Evolutionary conservation across 2,888 invertebrate species (phyloP), one percentile per base, ranked within the genome.

Genomic region (Sicus ferrugineus): DNA sequence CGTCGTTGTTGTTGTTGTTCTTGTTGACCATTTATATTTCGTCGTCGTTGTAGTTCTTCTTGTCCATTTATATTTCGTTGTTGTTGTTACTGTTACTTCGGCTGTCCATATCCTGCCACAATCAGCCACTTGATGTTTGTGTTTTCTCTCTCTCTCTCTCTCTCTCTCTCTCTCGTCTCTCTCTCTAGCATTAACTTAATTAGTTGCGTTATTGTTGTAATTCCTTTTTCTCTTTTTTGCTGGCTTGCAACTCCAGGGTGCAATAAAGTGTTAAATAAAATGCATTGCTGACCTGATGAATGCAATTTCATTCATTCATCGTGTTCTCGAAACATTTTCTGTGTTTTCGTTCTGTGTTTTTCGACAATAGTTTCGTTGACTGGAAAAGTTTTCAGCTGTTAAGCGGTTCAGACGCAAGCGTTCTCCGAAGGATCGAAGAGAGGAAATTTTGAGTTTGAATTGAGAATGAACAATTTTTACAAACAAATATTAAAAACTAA

Each of bases 191-290:
- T 42, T 61, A 42, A 38, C 19, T 64, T 64, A 21, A 50, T 50
- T 26, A 50, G 64, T 16, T 50, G 16, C n/a, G n/a, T n/a, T 61
- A 19, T 42, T 65, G n/a, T 7, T 61, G 56, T 52, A 16, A 50
- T 52, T n/a, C n/a, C n/a, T 38, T 56, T 38, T 11, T 52, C 14
- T 21, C 58, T 54, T 50, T 46, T 50, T 7, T 26, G 16, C 16
- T 11, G 7, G 26, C 42, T 58, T 65, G 38, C 66, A 62, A 66
- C 72, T 56, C 73, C 56, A 26, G 73, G 69, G 73, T 66, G 69
- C 71, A 68, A 72, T 73, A 73, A 73, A 72, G 69, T 72, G 65
- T 56, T 68, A 56, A 72, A 70, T 68, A 70, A 70, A 70, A 61
- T 73, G 72, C 72, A 68, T 62, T 72, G 69, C 67, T 70, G 52